A percentile compares a stretch with the other conserved stretches of the same genome.
These are phyloP conservation scores for Stichodactyla mertensii DNA, from an alignment of 64 coral and sea anemone species.

Conservation along the genomic window DNA sequence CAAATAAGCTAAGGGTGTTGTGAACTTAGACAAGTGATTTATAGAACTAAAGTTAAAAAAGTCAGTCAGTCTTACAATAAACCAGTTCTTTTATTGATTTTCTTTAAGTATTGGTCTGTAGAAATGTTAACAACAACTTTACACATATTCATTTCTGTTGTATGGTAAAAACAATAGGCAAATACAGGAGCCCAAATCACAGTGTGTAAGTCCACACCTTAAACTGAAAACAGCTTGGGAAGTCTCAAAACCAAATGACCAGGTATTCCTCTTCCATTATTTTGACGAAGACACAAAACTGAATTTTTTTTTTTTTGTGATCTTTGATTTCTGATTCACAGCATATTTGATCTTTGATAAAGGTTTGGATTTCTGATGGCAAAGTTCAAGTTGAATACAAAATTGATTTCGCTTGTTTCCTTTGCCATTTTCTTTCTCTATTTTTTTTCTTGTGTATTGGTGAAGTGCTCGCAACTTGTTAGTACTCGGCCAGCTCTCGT, in stretches of 20 bases:
- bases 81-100: slow-evolving; percentile 13
- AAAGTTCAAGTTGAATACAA: neutral
- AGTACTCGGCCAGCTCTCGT: neutral
- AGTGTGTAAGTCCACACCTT: neutral
- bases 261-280: neutral
- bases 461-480: neutral
- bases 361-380: neutral
- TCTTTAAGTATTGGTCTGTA: neutral
- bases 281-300: neutral
- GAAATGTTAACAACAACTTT: slow-evolving; percentile 12
- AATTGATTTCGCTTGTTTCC: neutral
- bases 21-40: neutral
- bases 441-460: neutral
- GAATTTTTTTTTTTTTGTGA: neutral
- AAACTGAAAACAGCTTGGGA: neutral
- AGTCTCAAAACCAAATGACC: neutral
- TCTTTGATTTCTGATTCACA: neutral
- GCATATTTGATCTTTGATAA: neutral
- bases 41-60: neutral
- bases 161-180: slow-evolving; percentile 1
- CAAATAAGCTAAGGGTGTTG: too few species aligned
- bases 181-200: neutral
- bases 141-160: neutral
- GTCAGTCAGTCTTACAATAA: neutral
- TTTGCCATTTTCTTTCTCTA: neutral